phyloP scores from a whole-genome alignment of 2,113 vertebrate species.

The Pao palembangensis region DNA sequence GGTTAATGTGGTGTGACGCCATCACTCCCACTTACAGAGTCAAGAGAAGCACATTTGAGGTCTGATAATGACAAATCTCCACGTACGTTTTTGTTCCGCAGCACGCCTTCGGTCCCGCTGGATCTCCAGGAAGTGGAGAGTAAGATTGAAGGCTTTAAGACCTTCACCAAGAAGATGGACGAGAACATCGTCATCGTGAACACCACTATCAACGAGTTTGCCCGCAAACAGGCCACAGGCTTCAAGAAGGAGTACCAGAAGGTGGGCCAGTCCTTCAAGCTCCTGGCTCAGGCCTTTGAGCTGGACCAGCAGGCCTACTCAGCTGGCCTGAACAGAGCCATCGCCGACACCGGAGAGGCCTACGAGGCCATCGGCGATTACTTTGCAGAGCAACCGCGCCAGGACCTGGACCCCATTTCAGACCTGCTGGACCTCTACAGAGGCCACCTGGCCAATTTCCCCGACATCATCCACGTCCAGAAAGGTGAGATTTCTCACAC shows the following conservation, averaged over 20 bases:
- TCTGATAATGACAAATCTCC: not conserved
- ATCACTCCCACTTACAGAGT: not conserved
- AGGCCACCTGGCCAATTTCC: constrained; percentile 95
- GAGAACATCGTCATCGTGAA: constrained; percentile 90
- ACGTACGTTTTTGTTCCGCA: constrained; percentile 67
- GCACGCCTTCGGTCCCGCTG: constrained; percentile 80
- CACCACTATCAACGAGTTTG: constrained; percentile 88
- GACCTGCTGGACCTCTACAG: constrained; percentile 94
- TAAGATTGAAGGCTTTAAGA: constrained; percentile 91
- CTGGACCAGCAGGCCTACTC: constrained; percentile 93
- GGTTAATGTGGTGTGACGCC: too few relatives aligned
- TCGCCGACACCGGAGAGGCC: constrained; percentile 87
- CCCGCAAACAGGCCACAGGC: constrained; percentile 89
- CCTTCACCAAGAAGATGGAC: constrained; percentile 94
- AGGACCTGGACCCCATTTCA: constrained; percentile 91
- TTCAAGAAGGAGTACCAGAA: constrained; percentile 98
- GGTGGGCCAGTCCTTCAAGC: constrained; percentile 89
- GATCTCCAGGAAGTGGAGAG: constrained; percentile 94
- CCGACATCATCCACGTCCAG: constrained; percentile 98
- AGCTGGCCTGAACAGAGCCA: constrained; percentile 85
- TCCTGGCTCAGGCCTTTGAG: constrained; percentile 90
- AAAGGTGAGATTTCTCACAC: constrained; percentile 85
- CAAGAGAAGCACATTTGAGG: not conserved
- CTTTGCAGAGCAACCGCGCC: constrained; percentile 93
- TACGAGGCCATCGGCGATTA: constrained; percentile 93